phyloP scores from a whole-genome alignment of 2,888 invertebrate species.

The Lingula anatina region DNA sequence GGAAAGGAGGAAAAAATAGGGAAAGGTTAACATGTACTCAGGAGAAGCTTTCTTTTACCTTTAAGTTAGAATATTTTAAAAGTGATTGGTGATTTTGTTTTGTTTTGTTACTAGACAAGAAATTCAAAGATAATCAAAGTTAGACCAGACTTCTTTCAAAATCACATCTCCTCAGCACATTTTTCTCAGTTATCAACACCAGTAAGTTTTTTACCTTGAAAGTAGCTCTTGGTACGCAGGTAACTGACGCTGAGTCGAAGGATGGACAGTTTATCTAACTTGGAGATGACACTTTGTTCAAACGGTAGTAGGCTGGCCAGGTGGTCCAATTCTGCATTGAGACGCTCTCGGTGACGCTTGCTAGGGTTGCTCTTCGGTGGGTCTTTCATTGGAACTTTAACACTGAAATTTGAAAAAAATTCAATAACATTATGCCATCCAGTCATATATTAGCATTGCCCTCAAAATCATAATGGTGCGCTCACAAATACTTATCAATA shows the following conservation, averaged over 20 bases:
- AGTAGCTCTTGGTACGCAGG: slow-evolving; percentile 96
- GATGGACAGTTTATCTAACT: slow-evolving; percentile 96
- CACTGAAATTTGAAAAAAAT: slow-evolving; percentile 63
- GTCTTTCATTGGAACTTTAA: slow-evolving; percentile 71
- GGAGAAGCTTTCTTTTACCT: no score
- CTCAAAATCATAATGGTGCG: background rate
- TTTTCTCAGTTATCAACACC: no score
- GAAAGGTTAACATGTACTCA: no score
- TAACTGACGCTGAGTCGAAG: slow-evolving; percentile 96
- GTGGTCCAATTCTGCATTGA: slow-evolving; percentile 97
- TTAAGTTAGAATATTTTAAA: no score
- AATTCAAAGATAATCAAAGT: no score
- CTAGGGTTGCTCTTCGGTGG: slow-evolving; percentile 73
- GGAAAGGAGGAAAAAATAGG: no score
- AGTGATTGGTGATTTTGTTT: no score
- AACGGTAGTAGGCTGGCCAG: slow-evolving; percentile 77
- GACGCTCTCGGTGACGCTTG: slow-evolving; percentile 93
- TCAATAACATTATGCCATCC: background rate
- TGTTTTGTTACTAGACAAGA: no score
- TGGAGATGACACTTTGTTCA: slow-evolving; percentile 96
- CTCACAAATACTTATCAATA: background rate
- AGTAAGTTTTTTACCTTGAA: slow-evolving; percentile 96
- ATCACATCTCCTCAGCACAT: no score
- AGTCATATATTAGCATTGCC: background rate
- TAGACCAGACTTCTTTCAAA: no score